Base-by-base conservation (phyloP, 64 coral and sea anemone genomes). In the Stichodactyla helianthus region DNA sequence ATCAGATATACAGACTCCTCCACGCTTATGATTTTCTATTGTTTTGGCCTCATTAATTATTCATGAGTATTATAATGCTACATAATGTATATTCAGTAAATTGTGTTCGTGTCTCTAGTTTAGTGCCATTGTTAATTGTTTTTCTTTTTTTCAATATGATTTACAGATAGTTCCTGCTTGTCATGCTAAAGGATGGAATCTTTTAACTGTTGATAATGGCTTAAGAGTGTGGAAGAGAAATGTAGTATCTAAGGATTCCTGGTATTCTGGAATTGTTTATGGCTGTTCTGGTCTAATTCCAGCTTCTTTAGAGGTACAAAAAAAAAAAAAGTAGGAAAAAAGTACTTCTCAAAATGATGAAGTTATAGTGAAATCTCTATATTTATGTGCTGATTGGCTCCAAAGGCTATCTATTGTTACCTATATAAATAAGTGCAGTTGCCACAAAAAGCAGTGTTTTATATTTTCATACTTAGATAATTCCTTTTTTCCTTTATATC, bases 121-220 rank as follows among this genome's bases (percentile, higher is more conserved):
- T 44, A 44, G 35, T 44, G 4, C 2, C 35, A 58, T 58, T 58
- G 14, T 58, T 58, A 58, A 74, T 27, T 23, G 0, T 74, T 28
- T 35, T 10, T 27, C 11, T 71, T 54, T 54, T 44, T 0, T 26
- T 50, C 10, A 77, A 77, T 77, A 10, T 84, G 19, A 23, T 58
- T 87, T 81, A 10, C 63, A 92, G 90, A 60, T 60, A 20, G 5
- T 79, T 57, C 90, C 85, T 55, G n/a, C 52, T 4, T 82, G 3
- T 2, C 6, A 52, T 19, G 51, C 59, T 7, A 92, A 82, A 76
- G 84, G 90, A 70, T 92, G 90, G 90, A 59, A 35, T 51, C 84
- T 92, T 54, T 77, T 77, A 51, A 57, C 59, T 52, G 90, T 92
- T 27, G 90, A 86, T 55, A 92, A 79, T 92, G 90, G 90, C 20